A percentile compares a stretch with the other conserved stretches of the same genome.
Evolutionary conservation across 2,888 invertebrate genomes (phyloP).

Genomic region (Drosophila leonis): DNA sequence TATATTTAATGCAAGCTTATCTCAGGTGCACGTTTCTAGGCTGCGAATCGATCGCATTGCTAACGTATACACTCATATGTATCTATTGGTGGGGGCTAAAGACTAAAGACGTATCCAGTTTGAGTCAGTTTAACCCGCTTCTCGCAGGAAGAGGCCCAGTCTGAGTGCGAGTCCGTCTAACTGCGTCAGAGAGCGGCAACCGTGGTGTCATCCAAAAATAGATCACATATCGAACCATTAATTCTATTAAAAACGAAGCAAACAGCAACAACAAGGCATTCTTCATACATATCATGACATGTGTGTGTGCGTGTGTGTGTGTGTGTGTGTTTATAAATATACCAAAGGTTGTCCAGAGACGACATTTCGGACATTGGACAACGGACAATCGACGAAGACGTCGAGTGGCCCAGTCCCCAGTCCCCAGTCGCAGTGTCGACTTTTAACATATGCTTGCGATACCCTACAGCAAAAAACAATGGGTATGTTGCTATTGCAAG

Average conservation of each 20-base stretch:
- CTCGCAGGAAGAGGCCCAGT: slow-evolving; percentile 6
- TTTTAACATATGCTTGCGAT: slow-evolving; percentile 12
- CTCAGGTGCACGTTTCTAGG: not conserved
- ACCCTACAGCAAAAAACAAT: slow-evolving; percentile 9
- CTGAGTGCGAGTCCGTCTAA: slow-evolving; percentile 21
- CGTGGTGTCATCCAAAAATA: slow-evolving; percentile 47
- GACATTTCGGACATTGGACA: slow-evolving; percentile 19
- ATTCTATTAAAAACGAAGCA: slow-evolving; percentile 40
- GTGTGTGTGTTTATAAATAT: slow-evolving; percentile 1
- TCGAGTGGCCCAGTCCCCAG: slow-evolving; percentile 27
- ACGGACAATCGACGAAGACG: slow-evolving; percentile 24
- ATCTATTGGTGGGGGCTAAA: not conserved
- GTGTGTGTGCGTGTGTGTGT: not conserved
- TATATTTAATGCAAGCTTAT: not conserved
- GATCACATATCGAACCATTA: slow-evolving; percentile 49
- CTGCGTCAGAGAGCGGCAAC: slow-evolving; percentile 51
- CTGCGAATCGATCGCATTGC: not conserved
- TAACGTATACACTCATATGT: not conserved
- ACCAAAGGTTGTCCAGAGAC: slow-evolving; percentile 26
- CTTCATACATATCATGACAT: slow-evolving; percentile 1
- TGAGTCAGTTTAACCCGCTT: slow-evolving; percentile 23
- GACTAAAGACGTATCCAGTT: not conserved
- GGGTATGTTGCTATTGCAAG: not conserved
- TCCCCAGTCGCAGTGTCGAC: slow-evolving; percentile 14
- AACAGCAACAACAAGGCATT: slow-evolving; percentile 21